Evolutionary conservation across 2,888 invertebrate genomes (phyloP).

Genomic region (Pachliopta kotzebuea): DNA sequence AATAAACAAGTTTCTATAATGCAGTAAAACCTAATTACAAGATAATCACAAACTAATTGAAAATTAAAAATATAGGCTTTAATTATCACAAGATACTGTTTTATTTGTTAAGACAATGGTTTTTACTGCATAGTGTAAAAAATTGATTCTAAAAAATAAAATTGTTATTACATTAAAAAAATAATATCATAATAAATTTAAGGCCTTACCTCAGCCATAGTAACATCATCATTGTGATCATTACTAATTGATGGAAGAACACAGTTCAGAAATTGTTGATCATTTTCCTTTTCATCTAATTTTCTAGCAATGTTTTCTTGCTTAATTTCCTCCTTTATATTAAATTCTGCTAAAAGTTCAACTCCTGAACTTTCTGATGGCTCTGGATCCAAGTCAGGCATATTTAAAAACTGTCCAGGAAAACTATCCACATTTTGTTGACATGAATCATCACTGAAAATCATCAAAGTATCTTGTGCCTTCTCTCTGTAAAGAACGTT

Average conservation of each 20-base stretch:
- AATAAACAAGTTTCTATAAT: too few species aligned
- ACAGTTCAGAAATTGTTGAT: constrained; percentile 63
- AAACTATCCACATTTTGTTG: constrained; percentile 55
- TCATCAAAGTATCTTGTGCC: constrained; percentile 49
- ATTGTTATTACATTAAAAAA: too few species aligned
- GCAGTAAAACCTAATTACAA: too few species aligned
- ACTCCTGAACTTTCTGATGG: constrained; percentile 48
- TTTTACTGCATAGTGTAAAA: too few species aligned
- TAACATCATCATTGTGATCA: constrained; percentile 63
- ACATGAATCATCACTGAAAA: constrained; percentile 53
- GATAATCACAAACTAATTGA: neutral
- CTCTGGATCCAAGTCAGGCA: constrained; percentile 65
- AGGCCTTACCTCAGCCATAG: constrained; percentile 56
- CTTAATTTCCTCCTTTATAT: constrained; percentile 59
- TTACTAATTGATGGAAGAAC: constrained; percentile 67
- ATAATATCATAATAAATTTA: too few species aligned
- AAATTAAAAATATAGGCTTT: too few species aligned
- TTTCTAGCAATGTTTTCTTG: constrained; percentile 48
- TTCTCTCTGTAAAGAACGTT: constrained; percentile 47
- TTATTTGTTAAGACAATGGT: too few species aligned
- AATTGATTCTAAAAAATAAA: too few species aligned
- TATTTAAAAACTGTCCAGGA: constrained; percentile 57
- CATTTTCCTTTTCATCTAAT: constrained; percentile 44
- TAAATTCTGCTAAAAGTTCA: constrained; percentile 64
- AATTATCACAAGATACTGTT: too few species aligned